These are phyloP conservation scores for Felis chaus DNA, from an alignment of 2,113 vertebrate species.

Conservation along the genomic window DNA sequence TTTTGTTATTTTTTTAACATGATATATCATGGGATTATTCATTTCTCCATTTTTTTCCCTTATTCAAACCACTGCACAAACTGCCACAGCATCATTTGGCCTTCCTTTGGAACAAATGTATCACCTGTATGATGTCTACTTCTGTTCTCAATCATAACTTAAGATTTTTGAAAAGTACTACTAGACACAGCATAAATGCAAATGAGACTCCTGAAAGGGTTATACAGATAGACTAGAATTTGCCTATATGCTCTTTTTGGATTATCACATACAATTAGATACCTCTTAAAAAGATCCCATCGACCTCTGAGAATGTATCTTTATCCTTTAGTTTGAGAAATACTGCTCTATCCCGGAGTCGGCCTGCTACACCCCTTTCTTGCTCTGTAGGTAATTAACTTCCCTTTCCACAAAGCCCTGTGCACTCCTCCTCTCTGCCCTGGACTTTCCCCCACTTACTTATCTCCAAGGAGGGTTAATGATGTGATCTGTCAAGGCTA, in stretches of 20 bases:
- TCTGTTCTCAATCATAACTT: neutral
- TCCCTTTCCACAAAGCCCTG: neutral
- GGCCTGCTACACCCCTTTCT: neutral
- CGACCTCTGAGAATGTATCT: neutral
- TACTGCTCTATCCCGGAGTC: neutral
- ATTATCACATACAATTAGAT: constrained; percentile 3
- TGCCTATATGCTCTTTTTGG: neutral
- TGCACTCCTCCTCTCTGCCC: neutral
- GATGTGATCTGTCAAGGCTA: neutral
- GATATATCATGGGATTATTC: neutral
- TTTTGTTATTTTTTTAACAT: neutral
- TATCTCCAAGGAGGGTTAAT: neutral
- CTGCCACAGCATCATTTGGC: neutral
- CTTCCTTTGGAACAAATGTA: neutral
- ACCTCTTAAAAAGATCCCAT: neutral
- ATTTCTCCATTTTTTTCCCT: neutral
- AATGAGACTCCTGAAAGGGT: neutral
- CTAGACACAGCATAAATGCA: neutral
- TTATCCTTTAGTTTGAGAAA: neutral
- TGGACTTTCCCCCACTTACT: neutral
- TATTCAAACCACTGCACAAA: neutral
- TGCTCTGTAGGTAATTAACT: neutral
- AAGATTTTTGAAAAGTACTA: neutral
- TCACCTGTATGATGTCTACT: neutral
- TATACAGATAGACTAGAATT: neutral